Percentiles rank a stretch among this genome's conserved stretches.
Conservation (phyloP, 2,113 vertebrate genomes). For the Amblyopsis rosae region DNA sequence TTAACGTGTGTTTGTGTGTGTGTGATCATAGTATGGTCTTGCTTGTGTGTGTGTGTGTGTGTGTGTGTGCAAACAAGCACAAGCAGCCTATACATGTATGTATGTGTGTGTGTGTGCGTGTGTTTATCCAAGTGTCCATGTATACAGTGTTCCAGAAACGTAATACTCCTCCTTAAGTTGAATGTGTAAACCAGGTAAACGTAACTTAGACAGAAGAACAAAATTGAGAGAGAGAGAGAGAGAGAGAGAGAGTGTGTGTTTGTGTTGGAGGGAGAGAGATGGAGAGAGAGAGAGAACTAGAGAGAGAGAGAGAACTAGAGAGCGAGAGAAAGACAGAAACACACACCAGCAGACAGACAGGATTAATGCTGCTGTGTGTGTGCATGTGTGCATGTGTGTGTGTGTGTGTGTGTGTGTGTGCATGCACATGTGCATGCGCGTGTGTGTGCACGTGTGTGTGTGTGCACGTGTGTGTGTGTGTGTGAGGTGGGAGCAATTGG, state of each 20-base stretch:
- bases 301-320: constrained; percentile 5
- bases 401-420: background rate
- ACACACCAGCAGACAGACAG: background rate
- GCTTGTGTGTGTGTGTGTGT: background rate
- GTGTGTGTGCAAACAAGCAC: constrained; percentile 2
- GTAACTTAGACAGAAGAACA: constrained; percentile 43
- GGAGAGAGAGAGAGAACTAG: constrained; percentile 4
- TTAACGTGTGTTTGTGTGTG: background rate
- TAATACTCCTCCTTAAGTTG: constrained; percentile 34
- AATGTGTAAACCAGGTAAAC: constrained; percentile 26
- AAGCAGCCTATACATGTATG: background rate
- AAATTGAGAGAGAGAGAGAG: constrained; percentile 32
- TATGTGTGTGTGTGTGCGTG: background rate
- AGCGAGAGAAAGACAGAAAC: background rate
- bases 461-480: background rate
- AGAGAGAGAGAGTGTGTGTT: constrained; percentile 20
- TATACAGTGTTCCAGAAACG: too few species aligned
- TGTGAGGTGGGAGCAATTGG: constrained; percentile 48
- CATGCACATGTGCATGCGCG: background rate
- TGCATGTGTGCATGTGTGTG: background rate
- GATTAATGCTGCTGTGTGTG: background rate
- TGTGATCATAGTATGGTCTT: background rate
- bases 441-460: background rate
- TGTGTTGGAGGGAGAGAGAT: background rate
- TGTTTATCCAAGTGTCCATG: background rate